A percentile compares a stretch with the other conserved stretches of the same genome.
Conservation (phyloP, 2,888 invertebrate species). For the Oegoconia quadripuncta region DNA sequence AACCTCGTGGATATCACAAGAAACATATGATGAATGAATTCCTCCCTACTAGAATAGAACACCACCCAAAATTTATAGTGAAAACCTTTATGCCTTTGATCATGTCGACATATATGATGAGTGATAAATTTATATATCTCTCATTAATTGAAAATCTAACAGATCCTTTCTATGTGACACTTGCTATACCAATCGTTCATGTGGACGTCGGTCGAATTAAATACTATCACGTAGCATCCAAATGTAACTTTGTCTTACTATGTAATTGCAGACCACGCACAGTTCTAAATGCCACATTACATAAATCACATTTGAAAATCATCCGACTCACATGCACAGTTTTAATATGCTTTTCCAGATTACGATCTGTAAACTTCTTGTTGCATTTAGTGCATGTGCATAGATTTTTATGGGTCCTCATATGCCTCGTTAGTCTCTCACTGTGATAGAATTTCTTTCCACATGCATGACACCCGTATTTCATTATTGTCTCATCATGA, state of each 20-base stretch:
- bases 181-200: neutral
- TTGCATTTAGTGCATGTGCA: constrained; percentile 23
- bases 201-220: neutral
- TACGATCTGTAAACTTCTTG: neutral
- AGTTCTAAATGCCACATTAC: constrained; percentile 6
- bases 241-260: constrained; percentile 2
- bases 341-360: constrained; percentile 6
- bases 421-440: constrained; percentile 16
- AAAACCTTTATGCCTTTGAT: no score
- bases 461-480: constrained; percentile 26
- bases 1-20: no score
- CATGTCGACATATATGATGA: no score
- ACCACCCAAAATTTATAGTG: no score
- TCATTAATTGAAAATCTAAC: no score
- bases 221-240: neutral
- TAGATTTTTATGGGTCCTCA: constrained; percentile 22
- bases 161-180: no score
- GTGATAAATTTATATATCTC: no score
- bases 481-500: constrained; percentile 20
- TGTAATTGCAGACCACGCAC: constrained; percentile 1
- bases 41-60: no score
- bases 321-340: constrained; percentile 7
- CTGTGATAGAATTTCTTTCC: constrained; percentile 21
- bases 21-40: no score
- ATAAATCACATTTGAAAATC: constrained; percentile 13